Evolutionary conservation across 1,140 invertebrate genomes (phyloP).

Genomic region (Lethrus apterus): DNA sequence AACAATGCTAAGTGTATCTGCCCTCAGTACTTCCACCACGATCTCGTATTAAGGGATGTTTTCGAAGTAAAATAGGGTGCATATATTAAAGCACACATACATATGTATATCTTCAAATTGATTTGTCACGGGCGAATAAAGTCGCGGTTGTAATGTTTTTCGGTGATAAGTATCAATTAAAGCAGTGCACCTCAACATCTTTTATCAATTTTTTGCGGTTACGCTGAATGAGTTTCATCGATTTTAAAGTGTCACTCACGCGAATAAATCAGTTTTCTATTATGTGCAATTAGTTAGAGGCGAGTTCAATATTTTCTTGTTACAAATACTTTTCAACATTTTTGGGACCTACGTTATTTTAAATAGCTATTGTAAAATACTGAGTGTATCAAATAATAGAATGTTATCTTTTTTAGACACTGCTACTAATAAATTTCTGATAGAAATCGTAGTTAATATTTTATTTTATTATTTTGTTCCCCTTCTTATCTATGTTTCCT

Average conservation of each 20-base stretch:
- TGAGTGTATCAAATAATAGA: constrained; percentile 23
- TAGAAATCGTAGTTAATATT: constrained; percentile 26
- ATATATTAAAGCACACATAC: constrained; percentile 39
- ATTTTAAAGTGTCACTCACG: not conserved
- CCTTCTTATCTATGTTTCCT: constrained; percentile 1
- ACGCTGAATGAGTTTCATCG: not conserved
- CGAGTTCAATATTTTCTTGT: not conserved
- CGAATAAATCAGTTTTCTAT: not conserved
- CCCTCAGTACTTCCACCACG: constrained; percentile 25
- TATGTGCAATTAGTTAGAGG: not conserved
- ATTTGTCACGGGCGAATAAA: constrained; percentile 42
- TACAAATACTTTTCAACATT: constrained; percentile 10
- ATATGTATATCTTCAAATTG: constrained; percentile 44
- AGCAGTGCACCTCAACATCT: constrained; percentile 11
- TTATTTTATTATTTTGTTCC: constrained; percentile 22
- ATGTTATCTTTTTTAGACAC: constrained; percentile 23
- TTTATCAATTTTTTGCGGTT: not conserved
- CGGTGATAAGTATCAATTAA: constrained; percentile 38
- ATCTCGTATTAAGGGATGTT: constrained; percentile 36
- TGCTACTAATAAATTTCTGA: constrained; percentile 26
- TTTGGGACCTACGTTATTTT: constrained; percentile 9
- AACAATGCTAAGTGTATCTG: constrained; percentile 16
- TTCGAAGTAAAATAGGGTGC: constrained; percentile 33
- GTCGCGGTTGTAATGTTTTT: constrained; percentile 36
- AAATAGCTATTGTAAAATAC: constrained; percentile 20